Conservation (phyloP, 2,113 vertebrate species). For the Clarias macrocephalus region DNA sequence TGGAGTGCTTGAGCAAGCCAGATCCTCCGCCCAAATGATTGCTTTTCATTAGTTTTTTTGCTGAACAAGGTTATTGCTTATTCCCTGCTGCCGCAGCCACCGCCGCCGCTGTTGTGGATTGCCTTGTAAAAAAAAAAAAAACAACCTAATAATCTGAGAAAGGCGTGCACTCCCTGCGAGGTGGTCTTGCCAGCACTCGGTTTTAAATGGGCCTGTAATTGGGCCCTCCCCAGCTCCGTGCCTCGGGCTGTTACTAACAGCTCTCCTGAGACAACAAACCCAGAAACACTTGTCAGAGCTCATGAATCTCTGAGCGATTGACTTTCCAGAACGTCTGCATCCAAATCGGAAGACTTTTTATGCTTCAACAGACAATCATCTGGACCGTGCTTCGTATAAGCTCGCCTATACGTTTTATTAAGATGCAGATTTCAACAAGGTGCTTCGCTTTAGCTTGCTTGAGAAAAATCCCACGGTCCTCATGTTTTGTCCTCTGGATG, state of each 20-base stretch:
- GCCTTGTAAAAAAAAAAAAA: slow-evolving; percentile 27
- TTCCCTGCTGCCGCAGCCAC: slow-evolving; percentile 19
- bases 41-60: slow-evolving; percentile 9
- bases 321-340: neutral
- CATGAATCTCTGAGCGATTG: slow-evolving; percentile 23
- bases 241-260: slow-evolving; percentile 44
- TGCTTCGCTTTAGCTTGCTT: slow-evolving; percentile 16
- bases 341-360: neutral
- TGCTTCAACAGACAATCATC: neutral
- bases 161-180: slow-evolving; percentile 37
- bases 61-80: slow-evolving; percentile 38
- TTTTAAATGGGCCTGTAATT: slow-evolving; percentile 56
- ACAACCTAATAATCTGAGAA: slow-evolving; percentile 30
- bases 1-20: neutral
- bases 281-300: slow-evolving; percentile 35
- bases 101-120: slow-evolving; percentile 13
- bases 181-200: slow-evolving; percentile 30
- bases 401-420: neutral
- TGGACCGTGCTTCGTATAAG: neutral
- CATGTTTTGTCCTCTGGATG: slow-evolving; percentile 14
- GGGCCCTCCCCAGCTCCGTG: slow-evolving; percentile 36
- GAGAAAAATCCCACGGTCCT: slow-evolving; percentile 9
- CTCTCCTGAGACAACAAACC: slow-evolving; percentile 41
- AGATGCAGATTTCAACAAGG: slow-evolving; percentile 40
- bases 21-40: neutral